Evolutionary conservation across 1,140 invertebrate species (phyloP).

Genomic region (Saxidomus purpurata): DNA sequence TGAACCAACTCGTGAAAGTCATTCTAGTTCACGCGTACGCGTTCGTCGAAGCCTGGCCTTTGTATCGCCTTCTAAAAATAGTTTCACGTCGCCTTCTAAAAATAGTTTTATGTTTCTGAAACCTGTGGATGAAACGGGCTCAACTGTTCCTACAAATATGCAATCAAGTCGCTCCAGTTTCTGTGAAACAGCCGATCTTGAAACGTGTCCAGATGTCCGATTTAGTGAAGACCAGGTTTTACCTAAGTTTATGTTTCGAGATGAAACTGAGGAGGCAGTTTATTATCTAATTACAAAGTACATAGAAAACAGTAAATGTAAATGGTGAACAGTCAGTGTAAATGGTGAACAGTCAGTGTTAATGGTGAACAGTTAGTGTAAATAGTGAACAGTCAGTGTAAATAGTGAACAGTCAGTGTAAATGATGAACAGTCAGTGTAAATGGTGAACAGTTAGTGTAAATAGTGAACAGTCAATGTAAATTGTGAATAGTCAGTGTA

Average conservation of each 20-base stretch:
- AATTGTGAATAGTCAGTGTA: no score
- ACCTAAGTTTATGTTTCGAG: neutral
- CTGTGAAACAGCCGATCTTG: neutral
- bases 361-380: neutral
- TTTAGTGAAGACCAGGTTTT: neutral
- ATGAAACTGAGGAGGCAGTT: conserved; percentile 34
- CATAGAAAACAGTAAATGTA: conserved; percentile 5
- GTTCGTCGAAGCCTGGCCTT: neutral
- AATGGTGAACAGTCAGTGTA: no score
- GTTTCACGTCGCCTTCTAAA: neutral
- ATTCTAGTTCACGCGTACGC: neutral
- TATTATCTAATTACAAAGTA: conserved; percentile 42
- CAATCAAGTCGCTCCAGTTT: neutral
- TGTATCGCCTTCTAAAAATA: neutral
- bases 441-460: no score
- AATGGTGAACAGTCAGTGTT: no score
- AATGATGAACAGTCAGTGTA: no score
- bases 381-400: no score
- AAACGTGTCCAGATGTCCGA: neutral
- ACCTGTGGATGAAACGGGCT: no score
- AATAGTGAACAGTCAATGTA: no score
- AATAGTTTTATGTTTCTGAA: no score
- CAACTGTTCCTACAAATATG: neutral
- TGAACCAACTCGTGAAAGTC: neutral
- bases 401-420: no score